A percentile compares a stretch with the other conserved stretches of the same genome.
These are phyloP conservation scores for Rhinolophus ferrumequinum DNA, from an alignment of 2,113 vertebrate genomes.

Conservation along the genomic window DNA sequence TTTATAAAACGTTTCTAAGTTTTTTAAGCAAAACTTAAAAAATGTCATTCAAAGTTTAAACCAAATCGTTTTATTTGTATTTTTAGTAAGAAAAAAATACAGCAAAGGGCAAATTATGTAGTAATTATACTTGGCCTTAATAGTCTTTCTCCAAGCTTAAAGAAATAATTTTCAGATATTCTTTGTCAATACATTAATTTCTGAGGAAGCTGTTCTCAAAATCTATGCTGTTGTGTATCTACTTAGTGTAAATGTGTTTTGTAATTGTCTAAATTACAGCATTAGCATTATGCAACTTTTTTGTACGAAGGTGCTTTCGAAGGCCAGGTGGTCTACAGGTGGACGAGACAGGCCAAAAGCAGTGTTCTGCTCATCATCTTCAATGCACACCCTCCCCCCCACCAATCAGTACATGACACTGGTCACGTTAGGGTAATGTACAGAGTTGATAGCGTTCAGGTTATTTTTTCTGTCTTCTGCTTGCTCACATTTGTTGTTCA, in stretches of 20 bases:
- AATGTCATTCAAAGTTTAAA: background rate
- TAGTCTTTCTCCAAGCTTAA: background rate
- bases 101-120: background rate
- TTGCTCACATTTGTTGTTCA: background rate
- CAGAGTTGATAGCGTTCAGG: background rate
- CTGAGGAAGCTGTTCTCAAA: background rate
- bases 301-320: background rate
- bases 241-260: background rate
- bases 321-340: background rate
- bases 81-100: conserved; percentile 16
- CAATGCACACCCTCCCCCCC: background rate
- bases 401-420: background rate
- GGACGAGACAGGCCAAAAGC: background rate
- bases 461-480: background rate
- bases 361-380: background rate
- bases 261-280: background rate
- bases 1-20: background rate
- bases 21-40: background rate
- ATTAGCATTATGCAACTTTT: background rate
- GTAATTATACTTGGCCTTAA: background rate
- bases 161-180: background rate
- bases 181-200: background rate
- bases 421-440: background rate
- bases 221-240: background rate
- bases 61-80: background rate